These are phyloP conservation scores for Pilophorus perplexus DNA, from an alignment of 2,888 invertebrate genomes.

Conservation along the genomic window DNA sequence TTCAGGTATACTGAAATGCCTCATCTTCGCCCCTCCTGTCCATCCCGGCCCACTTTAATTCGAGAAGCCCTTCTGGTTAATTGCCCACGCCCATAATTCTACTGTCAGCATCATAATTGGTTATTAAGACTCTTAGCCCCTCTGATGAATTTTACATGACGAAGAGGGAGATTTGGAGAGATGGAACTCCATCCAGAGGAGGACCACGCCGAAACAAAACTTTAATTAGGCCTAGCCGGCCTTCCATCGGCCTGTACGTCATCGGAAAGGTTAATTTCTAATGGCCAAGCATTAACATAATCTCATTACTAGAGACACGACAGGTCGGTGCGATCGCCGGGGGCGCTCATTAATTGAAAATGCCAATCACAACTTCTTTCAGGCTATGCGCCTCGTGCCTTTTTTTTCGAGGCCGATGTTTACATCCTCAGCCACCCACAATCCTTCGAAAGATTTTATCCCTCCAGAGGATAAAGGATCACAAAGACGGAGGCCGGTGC, in stretches of 20 bases:
- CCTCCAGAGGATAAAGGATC: background rate
- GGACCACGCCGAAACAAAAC: slow-evolving; percentile 12
- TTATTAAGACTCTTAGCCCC: slow-evolving; percentile 46
- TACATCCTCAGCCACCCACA: slow-evolving; percentile 29
- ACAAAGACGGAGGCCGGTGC: background rate
- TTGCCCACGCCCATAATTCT: slow-evolving; percentile 47
- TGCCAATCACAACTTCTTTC: slow-evolving; percentile 42
- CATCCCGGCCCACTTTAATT: slow-evolving; percentile 29
- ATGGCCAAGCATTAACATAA: slow-evolving; percentile 44
- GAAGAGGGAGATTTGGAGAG: background rate
- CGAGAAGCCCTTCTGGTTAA: slow-evolving; percentile 39
- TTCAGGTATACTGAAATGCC: too few relatives aligned
- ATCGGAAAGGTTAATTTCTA: slow-evolving; percentile 40
- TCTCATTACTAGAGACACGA: slow-evolving; percentile 44
- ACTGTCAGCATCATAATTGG: slow-evolving; percentile 49
- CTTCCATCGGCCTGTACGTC: background rate
- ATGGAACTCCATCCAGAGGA: slow-evolving; percentile 7
- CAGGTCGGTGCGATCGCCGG: slow-evolving; percentile 30
- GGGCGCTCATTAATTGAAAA: slow-evolving; percentile 44
- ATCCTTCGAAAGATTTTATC: slow-evolving; percentile 1
- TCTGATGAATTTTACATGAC: slow-evolving; percentile 48
- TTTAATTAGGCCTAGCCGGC: slow-evolving; percentile 34
- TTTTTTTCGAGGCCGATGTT: slow-evolving; percentile 2
- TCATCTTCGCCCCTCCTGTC: too few relatives aligned
- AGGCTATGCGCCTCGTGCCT: background rate